Conservation (phyloP, 2,113 vertebrate genomes). For the Erpornis zantholeuca region DNA sequence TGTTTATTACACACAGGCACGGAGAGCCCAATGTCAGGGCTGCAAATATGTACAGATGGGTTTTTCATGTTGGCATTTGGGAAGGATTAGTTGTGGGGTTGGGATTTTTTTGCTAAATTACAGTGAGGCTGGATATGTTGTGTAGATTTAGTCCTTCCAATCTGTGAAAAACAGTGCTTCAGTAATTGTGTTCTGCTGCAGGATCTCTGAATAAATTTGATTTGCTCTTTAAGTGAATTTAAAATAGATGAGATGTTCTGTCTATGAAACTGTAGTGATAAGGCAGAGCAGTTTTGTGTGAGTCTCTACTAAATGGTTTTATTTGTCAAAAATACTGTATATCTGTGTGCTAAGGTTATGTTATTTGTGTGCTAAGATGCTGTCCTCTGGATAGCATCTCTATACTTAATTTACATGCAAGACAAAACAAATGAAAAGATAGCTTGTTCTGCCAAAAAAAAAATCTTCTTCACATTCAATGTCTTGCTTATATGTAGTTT, state of each 20-base stretch:
- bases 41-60: not conserved
- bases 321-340: not conserved
- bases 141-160: not conserved
- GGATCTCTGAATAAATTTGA: not conserved
- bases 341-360: not conserved
- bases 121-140: not conserved
- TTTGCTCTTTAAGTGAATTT: conserved; percentile 19
- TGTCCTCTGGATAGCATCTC: conserved; percentile 31
- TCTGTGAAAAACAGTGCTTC: not conserved
- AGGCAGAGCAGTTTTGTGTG: not conserved
- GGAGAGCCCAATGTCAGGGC: not conserved
- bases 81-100: not conserved
- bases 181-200: not conserved
- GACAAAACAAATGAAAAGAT: conserved; percentile 12
- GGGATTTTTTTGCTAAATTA: not conserved
- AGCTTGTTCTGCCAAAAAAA: conserved; percentile 7
- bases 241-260: not conserved
- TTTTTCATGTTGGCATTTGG: not conserved
- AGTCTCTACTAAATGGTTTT: not conserved
- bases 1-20: not conserved
- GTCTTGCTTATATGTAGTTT: not conserved
- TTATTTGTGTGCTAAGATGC: not conserved
- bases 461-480: not conserved
- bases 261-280: not conserved
- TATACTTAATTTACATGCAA: conserved; percentile 4